A percentile compares a stretch with the other conserved stretches of the same genome.
Conservation (phyloP, 2,888 invertebrate species). For the Brachypalpus laphriformis region DNA sequence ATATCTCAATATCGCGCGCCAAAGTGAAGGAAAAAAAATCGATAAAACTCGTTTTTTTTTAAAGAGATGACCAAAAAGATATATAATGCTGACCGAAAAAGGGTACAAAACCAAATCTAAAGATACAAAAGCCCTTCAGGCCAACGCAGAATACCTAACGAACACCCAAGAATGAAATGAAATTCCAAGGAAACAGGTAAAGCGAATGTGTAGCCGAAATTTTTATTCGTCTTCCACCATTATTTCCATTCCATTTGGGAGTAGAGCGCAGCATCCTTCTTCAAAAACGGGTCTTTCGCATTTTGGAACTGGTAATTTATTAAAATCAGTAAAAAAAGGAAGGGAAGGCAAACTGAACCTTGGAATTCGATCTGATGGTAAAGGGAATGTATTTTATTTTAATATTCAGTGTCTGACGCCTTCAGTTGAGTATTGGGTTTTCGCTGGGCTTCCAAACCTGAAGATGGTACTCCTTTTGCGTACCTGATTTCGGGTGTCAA, state of each 20-base stretch:
- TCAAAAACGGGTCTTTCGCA: slow-evolving; percentile 34
- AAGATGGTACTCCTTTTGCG: background rate
- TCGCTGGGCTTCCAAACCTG: no score
- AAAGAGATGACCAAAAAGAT: slow-evolving; percentile 4
- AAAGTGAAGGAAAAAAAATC: background rate
- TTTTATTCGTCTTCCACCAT: background rate
- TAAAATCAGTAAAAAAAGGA: slow-evolving; percentile 9
- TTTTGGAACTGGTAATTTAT: slow-evolving; percentile 28
- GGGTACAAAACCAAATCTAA: background rate
- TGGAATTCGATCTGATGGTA: slow-evolving; percentile 46
- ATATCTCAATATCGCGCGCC: slow-evolving; percentile 7
- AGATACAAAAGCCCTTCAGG: background rate
- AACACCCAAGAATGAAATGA: slow-evolving; percentile 21
- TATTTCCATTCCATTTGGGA: background rate
- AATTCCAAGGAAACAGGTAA: slow-evolving; percentile 16
- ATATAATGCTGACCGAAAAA: background rate
- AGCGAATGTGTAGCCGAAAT: background rate
- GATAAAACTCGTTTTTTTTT: background rate
- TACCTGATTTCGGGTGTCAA: background rate
- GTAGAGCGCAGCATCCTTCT: background rate
- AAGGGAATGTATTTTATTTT: background rate
- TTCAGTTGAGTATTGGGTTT: no score
- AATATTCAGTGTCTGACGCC: background rate
- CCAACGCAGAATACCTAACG: slow-evolving; percentile 12
- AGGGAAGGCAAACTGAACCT: slow-evolving; percentile 2